Conservation (phyloP, 2,888 invertebrate genomes). For the Agrenia bidenticulata region DNA sequence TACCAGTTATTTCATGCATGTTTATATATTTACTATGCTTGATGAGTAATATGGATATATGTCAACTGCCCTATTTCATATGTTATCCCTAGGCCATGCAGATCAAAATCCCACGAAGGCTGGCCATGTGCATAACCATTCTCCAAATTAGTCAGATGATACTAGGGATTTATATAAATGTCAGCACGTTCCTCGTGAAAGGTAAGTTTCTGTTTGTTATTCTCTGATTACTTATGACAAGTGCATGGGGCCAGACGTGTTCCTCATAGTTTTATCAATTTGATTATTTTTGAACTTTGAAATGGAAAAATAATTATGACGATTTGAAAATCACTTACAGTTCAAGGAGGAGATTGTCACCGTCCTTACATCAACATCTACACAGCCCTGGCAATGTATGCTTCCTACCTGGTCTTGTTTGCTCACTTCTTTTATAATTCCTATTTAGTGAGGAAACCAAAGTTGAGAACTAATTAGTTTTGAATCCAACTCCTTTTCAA, state of each 20-base stretch:
- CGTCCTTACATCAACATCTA: conserved; percentile 8
- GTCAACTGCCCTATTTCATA: too few species aligned
- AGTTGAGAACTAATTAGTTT: neutral
- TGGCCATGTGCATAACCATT: conserved; percentile 7
- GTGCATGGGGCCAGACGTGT: too few species aligned
- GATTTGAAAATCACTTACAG: too few species aligned
- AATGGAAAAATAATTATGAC: too few species aligned
- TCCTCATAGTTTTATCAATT: too few species aligned
- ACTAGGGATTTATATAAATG: conserved; percentile 19
- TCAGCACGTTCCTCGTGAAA: neutral
- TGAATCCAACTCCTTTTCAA: neutral
- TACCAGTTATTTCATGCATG: too few species aligned
- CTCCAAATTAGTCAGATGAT: conserved; percentile 22
- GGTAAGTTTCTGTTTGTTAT: neutral
- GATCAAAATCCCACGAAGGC: neutral
- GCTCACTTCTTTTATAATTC: conserved; percentile 17
- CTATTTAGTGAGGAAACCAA: neutral
- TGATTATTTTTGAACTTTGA: too few species aligned
- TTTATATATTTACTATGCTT: too few species aligned
- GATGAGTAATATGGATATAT: too few species aligned
- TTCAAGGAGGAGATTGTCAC: neutral
- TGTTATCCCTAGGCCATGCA: conserved; percentile 7
- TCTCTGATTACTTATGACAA: too few species aligned
- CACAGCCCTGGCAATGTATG: conserved; percentile 14
- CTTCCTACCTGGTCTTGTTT: conserved; percentile 15